Evolutionary conservation across 2,113 vertebrate genomes (phyloP).

Genomic region (Cervus canadensis): DNA sequence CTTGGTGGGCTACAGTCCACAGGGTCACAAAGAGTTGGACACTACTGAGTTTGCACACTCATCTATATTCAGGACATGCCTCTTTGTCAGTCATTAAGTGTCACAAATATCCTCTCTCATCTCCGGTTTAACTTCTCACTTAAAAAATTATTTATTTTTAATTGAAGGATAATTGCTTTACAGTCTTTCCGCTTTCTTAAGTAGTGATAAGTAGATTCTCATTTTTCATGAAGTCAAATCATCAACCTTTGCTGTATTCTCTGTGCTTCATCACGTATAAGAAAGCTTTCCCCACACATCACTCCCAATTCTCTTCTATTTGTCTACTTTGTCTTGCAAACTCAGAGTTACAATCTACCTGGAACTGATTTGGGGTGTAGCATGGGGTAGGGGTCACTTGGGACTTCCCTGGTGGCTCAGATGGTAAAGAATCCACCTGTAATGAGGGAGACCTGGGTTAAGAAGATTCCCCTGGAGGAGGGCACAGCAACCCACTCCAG

Average conservation of each 20-base stretch:
- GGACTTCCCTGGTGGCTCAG: background rate
- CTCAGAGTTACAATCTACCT: accelerated
- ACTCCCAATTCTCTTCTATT: accelerated
- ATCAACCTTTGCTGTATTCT: too few relatives aligned
- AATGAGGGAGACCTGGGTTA: background rate
- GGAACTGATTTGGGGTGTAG: background rate
- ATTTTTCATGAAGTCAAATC: background rate
- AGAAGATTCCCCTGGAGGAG: background rate
- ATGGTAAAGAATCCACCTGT: background rate
- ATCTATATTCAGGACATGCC: background rate
- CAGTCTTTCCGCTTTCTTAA: background rate
- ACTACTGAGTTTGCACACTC: background rate
- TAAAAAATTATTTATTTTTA: background rate
- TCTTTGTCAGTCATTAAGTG: background rate
- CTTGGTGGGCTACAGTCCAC: background rate
- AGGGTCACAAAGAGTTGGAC: background rate
- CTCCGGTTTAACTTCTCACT: background rate
- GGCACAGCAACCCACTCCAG: background rate
- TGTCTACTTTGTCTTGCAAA: background rate
- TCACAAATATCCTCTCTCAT: too few relatives aligned
- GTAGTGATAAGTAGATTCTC: background rate
- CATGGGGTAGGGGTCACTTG: background rate
- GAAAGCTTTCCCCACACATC: background rate
- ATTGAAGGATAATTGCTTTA: background rate
- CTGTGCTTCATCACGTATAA: accelerated